phyloP scores from a whole-genome alignment of 2,888 invertebrate species.

The Morinoia aosen region DNA sequence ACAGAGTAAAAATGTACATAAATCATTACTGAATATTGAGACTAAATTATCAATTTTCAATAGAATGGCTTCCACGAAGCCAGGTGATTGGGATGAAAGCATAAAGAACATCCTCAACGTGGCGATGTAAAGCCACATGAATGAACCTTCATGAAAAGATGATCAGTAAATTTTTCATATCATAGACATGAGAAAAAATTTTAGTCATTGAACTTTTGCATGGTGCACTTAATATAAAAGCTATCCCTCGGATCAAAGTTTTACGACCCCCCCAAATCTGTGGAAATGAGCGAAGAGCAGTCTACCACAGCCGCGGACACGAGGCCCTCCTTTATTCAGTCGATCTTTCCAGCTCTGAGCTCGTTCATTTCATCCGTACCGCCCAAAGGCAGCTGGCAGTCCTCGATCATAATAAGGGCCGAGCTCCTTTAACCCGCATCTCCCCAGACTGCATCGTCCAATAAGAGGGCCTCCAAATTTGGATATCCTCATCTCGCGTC shows the following conservation, averaged over 20 bases:
- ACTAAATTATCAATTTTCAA: background rate
- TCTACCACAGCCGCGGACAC: background rate
- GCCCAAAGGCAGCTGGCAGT: constrained; percentile 47
- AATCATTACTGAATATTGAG: background rate
- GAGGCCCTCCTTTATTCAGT: constrained; percentile 5
- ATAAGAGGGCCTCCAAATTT: constrained; percentile 36
- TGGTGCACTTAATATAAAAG: background rate
- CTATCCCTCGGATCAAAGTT: background rate
- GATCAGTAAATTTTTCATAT: background rate
- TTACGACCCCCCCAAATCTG: background rate
- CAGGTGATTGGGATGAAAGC: background rate
- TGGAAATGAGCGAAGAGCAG: background rate
- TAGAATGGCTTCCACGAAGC: background rate
- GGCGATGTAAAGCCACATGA: background rate
- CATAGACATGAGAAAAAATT: background rate
- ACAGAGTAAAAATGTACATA: too few relatives aligned
- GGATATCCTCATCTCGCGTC: constrained; percentile 22
- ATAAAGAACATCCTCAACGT: background rate
- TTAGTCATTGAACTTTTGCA: background rate
- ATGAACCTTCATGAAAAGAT: background rate
- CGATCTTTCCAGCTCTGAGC: background rate
- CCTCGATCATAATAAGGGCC: constrained; percentile 47
- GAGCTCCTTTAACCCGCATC: constrained; percentile 46
- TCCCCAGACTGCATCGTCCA: constrained; percentile 39
- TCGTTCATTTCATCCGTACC: constrained; percentile 33